phyloP scores from a whole-genome alignment of 30 jellyfish, hydroid and myxozoan species.

The Hydractinia symbiolongicarpus region DNA sequence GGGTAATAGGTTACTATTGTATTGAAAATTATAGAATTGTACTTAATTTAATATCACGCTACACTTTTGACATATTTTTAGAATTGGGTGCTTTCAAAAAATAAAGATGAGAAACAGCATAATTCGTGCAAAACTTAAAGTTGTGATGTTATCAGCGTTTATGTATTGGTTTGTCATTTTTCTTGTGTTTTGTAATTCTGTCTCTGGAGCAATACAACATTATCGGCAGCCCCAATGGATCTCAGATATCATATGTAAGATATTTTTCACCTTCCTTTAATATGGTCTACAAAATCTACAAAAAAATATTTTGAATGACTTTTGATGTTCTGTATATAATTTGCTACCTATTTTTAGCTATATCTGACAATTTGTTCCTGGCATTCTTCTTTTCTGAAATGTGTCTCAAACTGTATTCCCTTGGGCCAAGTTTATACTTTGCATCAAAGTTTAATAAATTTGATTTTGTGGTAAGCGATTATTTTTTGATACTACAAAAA shows the following conservation, averaged over 20 bases:
- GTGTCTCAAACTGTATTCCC: conserved; percentile 79
- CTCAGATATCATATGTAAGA: conserved; percentile 27
- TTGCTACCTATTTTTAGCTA: conserved; percentile 32
- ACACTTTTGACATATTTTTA: not conserved
- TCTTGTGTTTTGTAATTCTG: conserved; percentile 57
- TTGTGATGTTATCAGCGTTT: conserved; percentile 27
- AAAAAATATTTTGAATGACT: no score
- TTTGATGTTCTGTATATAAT: not conserved
- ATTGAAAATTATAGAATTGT: no score
- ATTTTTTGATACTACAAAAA: not conserved
- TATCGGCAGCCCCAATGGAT: conserved; percentile 63
- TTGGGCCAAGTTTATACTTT: conserved; percentile 84
- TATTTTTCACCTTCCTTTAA: not conserved
- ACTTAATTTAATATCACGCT: no score
- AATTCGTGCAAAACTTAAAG: conserved; percentile 34
- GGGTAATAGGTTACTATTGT: no score
- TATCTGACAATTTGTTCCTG: conserved; percentile 75
- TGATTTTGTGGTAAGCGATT: conserved; percentile 76
- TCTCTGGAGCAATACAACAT: conserved; percentile 76
- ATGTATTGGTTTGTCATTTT: conserved; percentile 66
- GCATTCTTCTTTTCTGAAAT: conserved; percentile 77
- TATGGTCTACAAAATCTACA: no score
- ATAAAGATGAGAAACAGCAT: not conserved
- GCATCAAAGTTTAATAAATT: conserved; percentile 78
- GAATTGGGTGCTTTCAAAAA: conserved; percentile 18